A percentile compares a stretch with the other conserved stretches of the same genome.
Conservation (phyloP, 2,113 vertebrate genomes). For the Azemiops feae region DNA sequence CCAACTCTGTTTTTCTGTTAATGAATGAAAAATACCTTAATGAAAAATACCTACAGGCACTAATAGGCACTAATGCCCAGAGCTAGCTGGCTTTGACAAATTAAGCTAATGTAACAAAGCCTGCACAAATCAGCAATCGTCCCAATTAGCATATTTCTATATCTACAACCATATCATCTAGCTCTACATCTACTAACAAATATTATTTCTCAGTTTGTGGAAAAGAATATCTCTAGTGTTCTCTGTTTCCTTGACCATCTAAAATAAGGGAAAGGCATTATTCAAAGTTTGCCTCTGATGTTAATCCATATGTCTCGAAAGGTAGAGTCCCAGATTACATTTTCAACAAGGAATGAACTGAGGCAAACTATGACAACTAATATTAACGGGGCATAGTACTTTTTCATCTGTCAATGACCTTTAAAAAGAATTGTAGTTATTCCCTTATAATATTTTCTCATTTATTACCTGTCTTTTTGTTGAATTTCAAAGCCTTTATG, state of each 20-base stretch:
- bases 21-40: not conserved
- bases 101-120: not conserved
- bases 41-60: not conserved
- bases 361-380: constrained; percentile 64
- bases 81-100: not conserved
- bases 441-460: constrained; percentile 64
- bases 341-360: constrained; percentile 56
- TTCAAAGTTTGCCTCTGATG: constrained; percentile 35
- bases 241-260: constrained; percentile 28
- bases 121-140: not conserved
- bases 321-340: constrained; percentile 28
- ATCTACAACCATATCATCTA: not conserved
- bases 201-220: not conserved
- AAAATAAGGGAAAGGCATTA: constrained; percentile 17
- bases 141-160: not conserved
- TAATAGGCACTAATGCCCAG: not conserved
- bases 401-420: constrained; percentile 77
- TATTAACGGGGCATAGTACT: constrained; percentile 69
- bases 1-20: not conserved
- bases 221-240: constrained; percentile 17
- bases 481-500: constrained; percentile 61
- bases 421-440: constrained; percentile 78
- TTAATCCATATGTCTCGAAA: constrained; percentile 44
- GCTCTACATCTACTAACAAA: not conserved
- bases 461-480: constrained; percentile 63